Evolutionary conservation across 2,797 vertebrate genomes (phyloP).

Genomic region (Pogoniulus pusillus): DNA sequence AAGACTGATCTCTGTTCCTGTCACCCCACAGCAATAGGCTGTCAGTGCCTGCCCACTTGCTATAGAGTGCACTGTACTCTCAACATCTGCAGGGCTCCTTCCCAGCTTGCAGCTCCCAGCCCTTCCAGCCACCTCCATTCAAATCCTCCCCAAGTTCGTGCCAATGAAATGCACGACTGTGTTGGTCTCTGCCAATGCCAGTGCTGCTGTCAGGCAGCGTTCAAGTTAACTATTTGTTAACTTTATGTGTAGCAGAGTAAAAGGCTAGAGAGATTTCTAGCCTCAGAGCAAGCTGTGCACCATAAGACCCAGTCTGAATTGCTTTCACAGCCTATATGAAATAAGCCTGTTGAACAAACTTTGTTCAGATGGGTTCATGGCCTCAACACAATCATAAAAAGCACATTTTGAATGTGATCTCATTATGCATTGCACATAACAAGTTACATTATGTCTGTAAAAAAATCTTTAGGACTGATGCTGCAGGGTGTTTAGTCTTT

Average conservation of each 20-base stretch:
- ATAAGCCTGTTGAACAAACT: neutral
- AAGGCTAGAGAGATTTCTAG: neutral
- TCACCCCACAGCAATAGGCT: rapidly evolving
- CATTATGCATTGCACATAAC: neutral
- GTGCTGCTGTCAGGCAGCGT: neutral
- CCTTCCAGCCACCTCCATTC: neutral
- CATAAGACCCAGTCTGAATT: neutral
- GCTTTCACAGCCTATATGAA: neutral
- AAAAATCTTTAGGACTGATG: neutral
- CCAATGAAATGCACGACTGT: neutral
- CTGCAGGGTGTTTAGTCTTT: neutral
- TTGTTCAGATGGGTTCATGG: neutral
- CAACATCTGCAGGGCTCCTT: neutral
- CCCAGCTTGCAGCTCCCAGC: neutral
- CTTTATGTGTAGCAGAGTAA: rapidly evolving
- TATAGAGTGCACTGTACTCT: neutral
- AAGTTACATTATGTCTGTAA: neutral
- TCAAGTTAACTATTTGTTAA: neutral
- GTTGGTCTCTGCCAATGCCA: neutral
- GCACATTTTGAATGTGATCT: neutral
- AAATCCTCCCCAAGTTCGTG: neutral
- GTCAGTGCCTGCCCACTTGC: neutral
- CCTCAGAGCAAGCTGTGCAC: neutral
- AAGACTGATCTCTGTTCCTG: neutral
- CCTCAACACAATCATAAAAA: neutral